A percentile compares a stretch with the other conserved stretches of the same genome.
phyloP scores from a whole-genome alignment of 2,113 vertebrate genomes.

The Genyomyrus donnyi region DNA sequence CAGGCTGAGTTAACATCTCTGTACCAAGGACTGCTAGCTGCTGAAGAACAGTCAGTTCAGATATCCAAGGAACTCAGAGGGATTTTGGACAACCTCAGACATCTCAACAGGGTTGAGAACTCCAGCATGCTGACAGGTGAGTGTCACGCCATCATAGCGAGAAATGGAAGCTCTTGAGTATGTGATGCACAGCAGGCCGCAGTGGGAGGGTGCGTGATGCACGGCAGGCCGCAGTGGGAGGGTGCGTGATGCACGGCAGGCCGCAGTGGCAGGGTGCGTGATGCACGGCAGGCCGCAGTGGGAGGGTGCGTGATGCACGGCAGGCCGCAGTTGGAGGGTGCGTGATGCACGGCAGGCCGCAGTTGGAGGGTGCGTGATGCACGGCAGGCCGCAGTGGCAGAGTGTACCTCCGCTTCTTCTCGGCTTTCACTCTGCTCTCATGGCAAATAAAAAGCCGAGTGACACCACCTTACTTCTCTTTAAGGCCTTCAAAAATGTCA shows the following conservation, averaged over 20 bases:
- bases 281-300: no score
- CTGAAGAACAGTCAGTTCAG: conserved; percentile 54
- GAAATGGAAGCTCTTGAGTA: not conserved
- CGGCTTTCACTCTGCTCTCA: not conserved
- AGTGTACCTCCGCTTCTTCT: not conserved
- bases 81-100: conserved; percentile 51
- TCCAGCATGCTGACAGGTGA: conserved; percentile 44
- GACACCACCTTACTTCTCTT: not conserved
- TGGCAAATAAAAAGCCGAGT: no score
- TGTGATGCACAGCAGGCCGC: not conserved
- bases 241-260: not conserved
- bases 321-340: not conserved
- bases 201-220: not conserved
- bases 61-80: conserved; percentile 47
- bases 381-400: no score
- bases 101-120: conserved; percentile 23
- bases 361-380: not conserved
- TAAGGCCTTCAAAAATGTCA: not conserved
- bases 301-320: not conserved
- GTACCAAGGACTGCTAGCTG: conserved; percentile 46
- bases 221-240: no score
- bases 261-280: not conserved
- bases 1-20: conserved; percentile 52
- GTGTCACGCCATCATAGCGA: not conserved
- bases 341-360: not conserved